These are phyloP conservation scores for Hemibagrus wyckioides DNA, from an alignment of 2,113 vertebrate species.

Conservation along the genomic window DNA sequence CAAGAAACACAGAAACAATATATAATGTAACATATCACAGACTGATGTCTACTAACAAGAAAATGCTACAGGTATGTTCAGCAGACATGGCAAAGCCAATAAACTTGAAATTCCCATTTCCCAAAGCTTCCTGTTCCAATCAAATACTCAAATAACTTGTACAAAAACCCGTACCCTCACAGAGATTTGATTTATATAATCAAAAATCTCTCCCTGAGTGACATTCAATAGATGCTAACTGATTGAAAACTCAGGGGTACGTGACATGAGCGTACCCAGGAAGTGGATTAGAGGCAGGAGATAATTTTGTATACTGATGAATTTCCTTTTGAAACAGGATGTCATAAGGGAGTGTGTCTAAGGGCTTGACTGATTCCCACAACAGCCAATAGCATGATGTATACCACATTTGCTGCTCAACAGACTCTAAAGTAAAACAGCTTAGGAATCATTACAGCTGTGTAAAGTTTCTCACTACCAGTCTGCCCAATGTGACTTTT, in stretches of 20 bases:
- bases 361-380: background rate
- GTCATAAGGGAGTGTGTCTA: background rate
- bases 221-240: background rate
- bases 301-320: background rate
- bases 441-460: no score
- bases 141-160: background rate
- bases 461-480: background rate
- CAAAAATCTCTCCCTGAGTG: background rate
- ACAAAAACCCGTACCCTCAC: background rate
- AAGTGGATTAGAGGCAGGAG: background rate
- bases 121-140: background rate
- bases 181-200: background rate
- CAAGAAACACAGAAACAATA: background rate
- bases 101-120: background rate
- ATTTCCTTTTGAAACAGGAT: background rate
- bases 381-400: background rate
- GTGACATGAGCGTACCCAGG: background rate
- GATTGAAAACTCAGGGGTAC: background rate
- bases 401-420: background rate
- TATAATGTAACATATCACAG: background rate
- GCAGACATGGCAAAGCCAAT: background rate
- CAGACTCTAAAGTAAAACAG: background rate
- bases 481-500: background rate
- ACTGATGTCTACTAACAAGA: background rate
- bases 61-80: background rate